These are phyloP conservation scores for Charanyca ferruginea DNA, from an alignment of 2,888 invertebrate species.

Conservation along the genomic window DNA sequence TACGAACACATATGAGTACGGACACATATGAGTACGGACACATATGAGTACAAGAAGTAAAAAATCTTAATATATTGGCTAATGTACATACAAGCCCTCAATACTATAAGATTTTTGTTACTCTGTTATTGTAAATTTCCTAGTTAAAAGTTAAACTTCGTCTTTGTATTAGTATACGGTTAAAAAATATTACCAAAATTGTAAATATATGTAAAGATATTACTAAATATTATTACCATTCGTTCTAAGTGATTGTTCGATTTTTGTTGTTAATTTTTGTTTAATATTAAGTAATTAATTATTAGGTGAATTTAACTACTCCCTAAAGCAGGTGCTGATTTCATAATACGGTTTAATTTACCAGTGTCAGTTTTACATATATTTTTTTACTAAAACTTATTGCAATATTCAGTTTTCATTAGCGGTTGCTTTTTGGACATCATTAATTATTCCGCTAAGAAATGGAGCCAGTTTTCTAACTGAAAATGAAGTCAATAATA, in stretches of 20 bases:
- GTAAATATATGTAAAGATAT: conserved; percentile 91
- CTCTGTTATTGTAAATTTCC: conserved; percentile 86
- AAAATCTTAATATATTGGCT: conserved; percentile 72
- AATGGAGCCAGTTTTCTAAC: not conserved
- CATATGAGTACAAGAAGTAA: conserved; percentile 28
- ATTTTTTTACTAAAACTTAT: conserved; percentile 1
- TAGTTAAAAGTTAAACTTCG: conserved; percentile 82
- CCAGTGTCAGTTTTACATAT: conserved; percentile 57
- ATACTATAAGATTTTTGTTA: conserved; percentile 82
- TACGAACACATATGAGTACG: conserved; percentile 21
- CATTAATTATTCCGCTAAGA: not conserved
- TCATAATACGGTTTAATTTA: conserved; percentile 53
- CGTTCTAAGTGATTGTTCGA: conserved; percentile 89
- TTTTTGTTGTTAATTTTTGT: conserved; percentile 90
- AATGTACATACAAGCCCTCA: conserved; percentile 81
- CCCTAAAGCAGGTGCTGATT: conserved; percentile 63
- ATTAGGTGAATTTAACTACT: conserved; percentile 65
- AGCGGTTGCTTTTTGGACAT: conserved; percentile 2
- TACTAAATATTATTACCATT: conserved; percentile 91
- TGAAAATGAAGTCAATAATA: not conserved
- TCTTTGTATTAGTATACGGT: conserved; percentile 89
- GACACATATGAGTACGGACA: not conserved
- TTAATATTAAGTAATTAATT: conserved; percentile 83
- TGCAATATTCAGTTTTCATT: conserved; percentile 3
- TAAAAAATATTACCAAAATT: conserved; percentile 88